Conservation (phyloP, 2,113 vertebrate genomes). For the Colossoma macropomum region DNA sequence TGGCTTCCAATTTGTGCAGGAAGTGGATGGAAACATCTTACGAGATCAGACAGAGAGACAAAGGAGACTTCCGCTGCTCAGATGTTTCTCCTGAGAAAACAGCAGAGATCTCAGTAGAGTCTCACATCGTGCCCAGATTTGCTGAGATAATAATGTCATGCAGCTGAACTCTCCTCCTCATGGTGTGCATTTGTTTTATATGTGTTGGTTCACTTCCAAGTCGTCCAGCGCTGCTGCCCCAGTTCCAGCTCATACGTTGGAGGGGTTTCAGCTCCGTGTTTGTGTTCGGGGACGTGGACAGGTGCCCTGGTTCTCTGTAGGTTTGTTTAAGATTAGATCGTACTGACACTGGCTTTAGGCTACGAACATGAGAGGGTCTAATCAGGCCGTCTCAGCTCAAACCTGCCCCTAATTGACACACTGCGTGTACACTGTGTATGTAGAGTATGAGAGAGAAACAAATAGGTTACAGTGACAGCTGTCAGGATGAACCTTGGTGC, state of each 20-base stretch:
- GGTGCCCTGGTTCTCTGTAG: constrained; percentile 38
- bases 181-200: not conserved
- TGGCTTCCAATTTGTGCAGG: too few species aligned
- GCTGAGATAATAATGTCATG: too few species aligned
- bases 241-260: constrained; percentile 10
- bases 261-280: not conserved
- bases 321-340: constrained; percentile 50
- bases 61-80: too few species aligned
- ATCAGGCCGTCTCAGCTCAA: constrained; percentile 67
- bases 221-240: constrained; percentile 1
- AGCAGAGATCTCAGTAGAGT: too few species aligned
- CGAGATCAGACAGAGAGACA: too few species aligned
- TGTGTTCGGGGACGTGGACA: constrained; percentile 25
- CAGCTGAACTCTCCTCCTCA: too few species aligned
- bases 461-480: constrained; percentile 71
- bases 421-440: constrained; percentile 38
- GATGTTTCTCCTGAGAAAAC: too few species aligned
- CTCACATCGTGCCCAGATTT: too few species aligned
- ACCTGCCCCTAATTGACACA: constrained; percentile 67
- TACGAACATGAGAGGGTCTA: constrained; percentile 68
- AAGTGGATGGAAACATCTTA: too few species aligned
- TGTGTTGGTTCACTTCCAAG: not conserved
- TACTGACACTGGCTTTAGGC: constrained; percentile 71
- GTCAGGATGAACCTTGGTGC: constrained; percentile 56
- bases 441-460: constrained; percentile 26